Evolutionary conservation across 2,797 vertebrate genomes (phyloP), one percentile per base, ranked within the genome.

Genomic region (Huso huso): DNA sequence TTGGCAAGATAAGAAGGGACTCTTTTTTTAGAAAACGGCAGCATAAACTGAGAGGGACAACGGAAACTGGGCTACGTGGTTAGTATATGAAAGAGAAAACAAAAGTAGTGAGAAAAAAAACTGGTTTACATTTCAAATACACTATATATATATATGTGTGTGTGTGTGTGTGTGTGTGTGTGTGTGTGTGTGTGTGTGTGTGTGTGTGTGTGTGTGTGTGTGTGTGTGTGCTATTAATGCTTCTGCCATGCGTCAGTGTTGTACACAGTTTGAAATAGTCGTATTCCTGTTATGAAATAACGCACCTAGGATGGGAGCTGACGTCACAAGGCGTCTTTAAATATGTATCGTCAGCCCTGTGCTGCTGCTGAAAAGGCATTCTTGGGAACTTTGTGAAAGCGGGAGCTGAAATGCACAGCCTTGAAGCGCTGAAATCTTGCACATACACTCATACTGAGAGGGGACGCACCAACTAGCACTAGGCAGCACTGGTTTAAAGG

Each of bases 241-340:
- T 51, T 62, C 69, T 69, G 63, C 64, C 13, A 68, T 68, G 60
- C 58, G 63, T 69, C 68, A 51, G 66, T 81, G 72, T 70, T 63
- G n/a, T 55, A 10, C 52, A 12, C 4, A 13, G 8, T 49, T 15
- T 57, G 18, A 62, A 9, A 48, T 62, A 60, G 13, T 52, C 64
- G 51, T 57, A 70, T 70, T 70, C 61, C 76, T 83, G 85, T 88
- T 84, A 82, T 83, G 83, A 73, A 61, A 66, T 48, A 59, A 79
- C 71, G 73, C 75, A 79, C 78, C 72, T 61, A 66, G 71, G 72
- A 82, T 84, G 81, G 86, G 84, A 72, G 82, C 77, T 94, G 90
- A 96, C 92, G 92, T 94, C 91, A 93, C 84, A 78, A 76, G 73
- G 72, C 72, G 73, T 83, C 82, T 89, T 88, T 89, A 92, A 91